phyloP scores from a whole-genome alignment of 1,140 invertebrate species.

The Caenorhabditis briggsae region DNA sequence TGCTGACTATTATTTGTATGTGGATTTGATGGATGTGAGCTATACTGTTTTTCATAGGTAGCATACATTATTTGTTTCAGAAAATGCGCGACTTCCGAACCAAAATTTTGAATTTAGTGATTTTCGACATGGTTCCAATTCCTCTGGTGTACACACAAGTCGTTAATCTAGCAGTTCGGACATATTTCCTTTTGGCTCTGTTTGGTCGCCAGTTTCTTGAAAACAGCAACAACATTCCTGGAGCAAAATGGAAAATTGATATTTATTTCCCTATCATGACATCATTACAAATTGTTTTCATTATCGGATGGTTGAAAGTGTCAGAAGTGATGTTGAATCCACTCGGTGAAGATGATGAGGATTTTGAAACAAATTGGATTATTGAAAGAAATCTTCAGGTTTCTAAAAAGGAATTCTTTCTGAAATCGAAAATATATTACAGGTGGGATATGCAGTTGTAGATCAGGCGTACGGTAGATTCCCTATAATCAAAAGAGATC shows the following conservation, averaged over 20 bases:
- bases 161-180: conserved; percentile 65
- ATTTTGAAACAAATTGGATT: conserved; percentile 74
- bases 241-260: conserved; percentile 65
- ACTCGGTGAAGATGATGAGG: conserved; percentile 71
- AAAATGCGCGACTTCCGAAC: conserved; percentile 64
- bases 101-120: conserved; percentile 66
- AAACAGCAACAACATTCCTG: conserved; percentile 33
- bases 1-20: conserved; percentile 65
- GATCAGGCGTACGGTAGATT: conserved; percentile 51
- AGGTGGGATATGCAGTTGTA: conserved; percentile 59
- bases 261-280: conserved; percentile 72
- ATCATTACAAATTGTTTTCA: conserved; percentile 68
- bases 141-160: conserved; percentile 41
- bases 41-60: not conserved
- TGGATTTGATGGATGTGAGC: conserved; percentile 39
- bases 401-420: too few relatives aligned
- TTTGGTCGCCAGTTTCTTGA: conserved; percentile 71
- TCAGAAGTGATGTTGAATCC: conserved; percentile 68
- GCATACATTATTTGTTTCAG: conserved; percentile 54
- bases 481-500: conserved; percentile 53
- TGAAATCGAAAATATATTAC: not conserved
- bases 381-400: conserved; percentile 61
- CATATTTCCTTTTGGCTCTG: conserved; percentile 72
- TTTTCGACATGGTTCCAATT: conserved; percentile 30
- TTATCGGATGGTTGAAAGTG: conserved; percentile 70